Evolutionary conservation across 1,140 invertebrate species (phyloP), one percentile per base, ranked within the genome.

Genomic region (Pseudoatta argentina): DNA sequence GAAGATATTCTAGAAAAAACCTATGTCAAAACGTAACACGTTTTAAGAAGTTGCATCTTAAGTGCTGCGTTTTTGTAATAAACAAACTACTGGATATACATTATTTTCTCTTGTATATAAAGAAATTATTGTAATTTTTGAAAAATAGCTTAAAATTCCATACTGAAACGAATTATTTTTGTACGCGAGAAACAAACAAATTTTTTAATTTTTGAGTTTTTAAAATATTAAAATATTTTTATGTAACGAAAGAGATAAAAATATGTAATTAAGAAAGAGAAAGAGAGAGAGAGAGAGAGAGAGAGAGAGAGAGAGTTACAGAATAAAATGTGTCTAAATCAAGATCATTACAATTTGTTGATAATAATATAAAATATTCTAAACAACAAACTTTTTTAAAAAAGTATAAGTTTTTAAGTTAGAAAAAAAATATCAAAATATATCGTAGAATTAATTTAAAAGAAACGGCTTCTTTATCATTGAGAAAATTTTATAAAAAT

Each of bases 61-160:
- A 34, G 2, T 61, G 18, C 67, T 30, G 39, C 71, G 71, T 61
- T 48, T 85, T 85, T 61, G 48, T 48, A 61, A 85, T 27, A 21
- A 66, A 77, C 63, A 6, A 63, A 48, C n/a, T 27, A 48, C 53
- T 59, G 18, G 24, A 14, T 21, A 85, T 78, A 51, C 24, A 55
- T 85, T 85, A 67, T 30, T 85, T 76, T 85, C 82, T 27, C 57
- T 85, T 14, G 59, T 39, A 51, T 1, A n/a, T 6, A 48, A 64
- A 59, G 79, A 83, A 75, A 63, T 67, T 77, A 51, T 66, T 59
- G 0, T n/a, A 24, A 10, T 1, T 10, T 2, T 10, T 10, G 48
- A 44, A 34, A n/a, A 48, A 34, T 14, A 21, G n/a, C 7, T n/a
- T 34, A 48, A 51, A 16, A 21, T 2, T 44, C 39, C 8, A 44